Base-by-base conservation (phyloP, 2,888 invertebrate genomes). In the Tetropium fuscum region DNA sequence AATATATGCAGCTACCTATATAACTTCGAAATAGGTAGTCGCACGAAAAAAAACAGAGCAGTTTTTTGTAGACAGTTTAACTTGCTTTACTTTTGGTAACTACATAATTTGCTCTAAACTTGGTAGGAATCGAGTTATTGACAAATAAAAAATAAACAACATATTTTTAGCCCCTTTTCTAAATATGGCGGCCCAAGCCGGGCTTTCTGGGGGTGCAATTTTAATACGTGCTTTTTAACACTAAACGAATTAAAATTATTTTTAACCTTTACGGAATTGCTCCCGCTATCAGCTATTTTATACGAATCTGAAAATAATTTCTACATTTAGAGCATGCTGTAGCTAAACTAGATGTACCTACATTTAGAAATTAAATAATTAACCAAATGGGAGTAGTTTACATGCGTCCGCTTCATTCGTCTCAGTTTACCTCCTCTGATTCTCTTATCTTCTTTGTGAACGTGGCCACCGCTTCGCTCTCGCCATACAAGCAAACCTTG, bases 391-490 rank as follows among this genome's bases (percentile, higher is more conserved):
- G 55, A 36, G 41, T 27, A 48, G 11, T 60, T 57, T 43, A 53
- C 49, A 3, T 10, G 4, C 15, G 25, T 27, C 27, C 48, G 5
- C 48, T 10, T 20, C 22, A 34, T 32, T 54, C 54, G 38, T 54
- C 57, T 48, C 57, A 27, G 53, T 54, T 57, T 57, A 61, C 57
- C 57, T 61, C 57, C 53, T 54, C 53, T 45, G 58, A 58, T 55
- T 49, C 55, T 51, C 47, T 58, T 58, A 58, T 58, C 58, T 62
- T 43, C 62, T 58, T 62, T 62, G 61, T 62, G 61, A 58, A 34
- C 54, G 58, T 48, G 61, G 58, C 55, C 54, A 58, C 62, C 62
- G 58, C 58, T 49, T 34, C 55, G 58, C 54, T 53, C 44, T 47
- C 58, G 54, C 48, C 48, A 55, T 43, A 13, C 54, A 19, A 59